Evolutionary conservation across 2,888 invertebrate species (phyloP), one percentile per base, ranked within the genome.

Genomic region (Acrocera orbiculus): DNA sequence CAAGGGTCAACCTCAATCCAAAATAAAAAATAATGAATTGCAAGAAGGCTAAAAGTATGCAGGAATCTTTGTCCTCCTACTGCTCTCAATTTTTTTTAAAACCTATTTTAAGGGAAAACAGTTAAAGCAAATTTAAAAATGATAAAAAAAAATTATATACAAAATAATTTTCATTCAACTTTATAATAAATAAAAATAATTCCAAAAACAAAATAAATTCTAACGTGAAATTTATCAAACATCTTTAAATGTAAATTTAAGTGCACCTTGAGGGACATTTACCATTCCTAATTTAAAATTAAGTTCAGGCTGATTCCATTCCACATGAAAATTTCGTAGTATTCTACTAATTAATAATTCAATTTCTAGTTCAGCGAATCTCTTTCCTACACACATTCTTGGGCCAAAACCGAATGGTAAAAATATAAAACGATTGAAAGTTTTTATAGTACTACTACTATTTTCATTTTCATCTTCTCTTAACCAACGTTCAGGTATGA

Each of bases 401-500:
- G 73, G 64, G 1, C 77, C 78, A 46, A 70, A 71, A 2, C 77
- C 77, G 48, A 78, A 78, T 0, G 76, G 76, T 38, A 71, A 48
- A 28, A 64, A 66, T 1, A 67, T 62, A 55, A 74, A 75, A 0
- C 73, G 70, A 36, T 42, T 36, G 14, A 15, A n/a, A 2, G 37
- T 26, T 6, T 36, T 42, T 26, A 16, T 35, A 13, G 32, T 16
- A 8, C 15, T 32, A 13, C 41, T 39, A 34, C 36, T n/a, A n/a
- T 15, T 14, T 2, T 11, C 4, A 5, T 11, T 8, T 22, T 22
- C 9, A 11, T 27, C 25, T 7, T 35, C 37, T 19, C 64, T 63
- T 22, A 66, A 42, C 85, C 83, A 87, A 16, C 86, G 61, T 50
- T 85, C 81, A 0, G 86, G 85, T 15, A 73, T 50, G 47, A 70